Evolutionary conservation across 2,888 invertebrate species (phyloP), one percentile per base, ranked within the genome.

Genomic region (Myopa testacea): DNA sequence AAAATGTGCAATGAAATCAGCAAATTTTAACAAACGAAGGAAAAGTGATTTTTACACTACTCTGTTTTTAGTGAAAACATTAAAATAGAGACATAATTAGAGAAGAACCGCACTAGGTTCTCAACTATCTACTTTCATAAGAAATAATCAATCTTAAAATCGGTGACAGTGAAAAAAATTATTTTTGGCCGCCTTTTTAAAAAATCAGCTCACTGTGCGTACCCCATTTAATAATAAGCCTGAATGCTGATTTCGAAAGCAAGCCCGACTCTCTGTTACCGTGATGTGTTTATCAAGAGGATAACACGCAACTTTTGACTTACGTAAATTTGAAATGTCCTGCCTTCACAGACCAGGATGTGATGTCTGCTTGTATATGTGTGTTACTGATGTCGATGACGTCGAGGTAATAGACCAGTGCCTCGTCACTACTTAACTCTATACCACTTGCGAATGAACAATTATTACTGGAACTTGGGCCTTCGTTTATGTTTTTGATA

Each of bases 371-470:
- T 78, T n/a, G 45, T 77, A 7, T 14, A 45, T 67, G 34, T 68
- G 60, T 26, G 75, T 63, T 58, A 38, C 37, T 4, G 40, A 68
- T 38, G 5, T 38, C 14, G 68, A 38, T n/a, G n/a, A n/a, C n/a
- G 34, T 68, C 68, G 38, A 68, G 38, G 45, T 40, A 68, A 68
- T 68, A 68, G 62, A 76, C 72, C 78, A 12, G 45, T 68, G 45
- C 38, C 40, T 38, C 68, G n/a, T 68, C 68, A 68, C 68, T 34
- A 68, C 68, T 40, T 40, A 68, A 45, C 68, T 38, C 38, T 19
- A 8, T 40, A 63, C n/a, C 14, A 19, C 34, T 63, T 45, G 45
- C 10, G 34, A 34, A 5, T 14, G 63, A 26, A 63, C 6, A 63
- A 19, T 19, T 63, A 63, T 63, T 63, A 19, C 19, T 63, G n/a